phyloP scores from a whole-genome alignment of 2,797 vertebrate genomes.

The Sylvilagus floridanus region DNA sequence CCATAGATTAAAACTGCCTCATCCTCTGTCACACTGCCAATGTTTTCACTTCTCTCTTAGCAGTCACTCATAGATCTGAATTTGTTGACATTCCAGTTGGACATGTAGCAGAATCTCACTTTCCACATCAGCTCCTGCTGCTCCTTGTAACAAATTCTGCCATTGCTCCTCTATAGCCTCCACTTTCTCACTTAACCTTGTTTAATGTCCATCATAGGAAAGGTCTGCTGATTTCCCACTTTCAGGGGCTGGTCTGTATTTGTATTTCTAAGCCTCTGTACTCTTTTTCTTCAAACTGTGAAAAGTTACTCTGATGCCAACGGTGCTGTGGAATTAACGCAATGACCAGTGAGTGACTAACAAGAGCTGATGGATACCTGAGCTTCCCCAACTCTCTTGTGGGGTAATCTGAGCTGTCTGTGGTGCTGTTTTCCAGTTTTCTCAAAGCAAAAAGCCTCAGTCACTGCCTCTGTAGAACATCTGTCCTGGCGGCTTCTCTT shows the following conservation, averaged over 20 bases:
- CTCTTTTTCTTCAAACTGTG: neutral
- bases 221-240: neutral
- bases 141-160: neutral
- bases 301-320: neutral
- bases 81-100: fast-evolving
- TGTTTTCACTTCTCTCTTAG: neutral
- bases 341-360: neutral
- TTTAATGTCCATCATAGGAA: neutral
- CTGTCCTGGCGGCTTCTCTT: neutral
- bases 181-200: neutral
- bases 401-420: neutral
- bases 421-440: neutral
- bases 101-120: neutral
- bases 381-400: no score
- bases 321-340: neutral
- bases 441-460: neutral
- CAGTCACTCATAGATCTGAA: neutral
- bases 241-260: neutral
- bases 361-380: neutral
- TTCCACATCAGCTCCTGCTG: fast-evolving
- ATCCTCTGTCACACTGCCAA: neutral
- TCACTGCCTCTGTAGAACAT: no score
- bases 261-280: neutral
- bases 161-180: neutral
- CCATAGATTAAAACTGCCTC: neutral